Evolutionary conservation across 1,140 invertebrate genomes (phyloP), one percentile per base, ranked within the genome.

Genomic region (Papilio helenus): DNA sequence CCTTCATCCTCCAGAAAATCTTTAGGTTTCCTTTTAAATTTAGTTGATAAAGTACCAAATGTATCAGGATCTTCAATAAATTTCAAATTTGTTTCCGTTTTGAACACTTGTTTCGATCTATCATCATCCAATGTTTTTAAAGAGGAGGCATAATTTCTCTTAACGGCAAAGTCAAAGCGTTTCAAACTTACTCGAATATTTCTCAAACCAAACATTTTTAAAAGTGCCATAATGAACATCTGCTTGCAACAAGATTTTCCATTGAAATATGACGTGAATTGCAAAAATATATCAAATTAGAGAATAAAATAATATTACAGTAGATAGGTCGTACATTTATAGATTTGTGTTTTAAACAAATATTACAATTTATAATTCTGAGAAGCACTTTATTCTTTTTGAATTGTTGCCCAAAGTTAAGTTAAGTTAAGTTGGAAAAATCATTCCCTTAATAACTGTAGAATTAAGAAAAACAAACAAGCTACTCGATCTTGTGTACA

Each of bases 41-140:
- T 68, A 18, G 23, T 68, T 68, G 61, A 68, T 16, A 68, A 68
- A 29, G 61, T 68, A 14, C 61, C 61, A 34, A 68, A 68, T 34
- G 14, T 68, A 34, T 68, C 61, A 16, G 61, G 61, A 68, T 68
- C 61, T 1, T 68, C 61, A 18, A 29, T 16, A 68, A 29, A 29
- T 68, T 68, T 68, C 14, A 68, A 68, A 68, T 68, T 68, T 7
- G 61, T 4, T 29, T 29, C 61, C 3, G 23, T 68, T 68, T 68
- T 68, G 18, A 29, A 29, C 14, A 34, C 14, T 3, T 68, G 12
- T 68, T 68, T 68, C 4, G 20, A 34, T 18, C 14, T 68, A 68
- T 68, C 18, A 34, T 68, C 14, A 16, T 29, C 14, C 12, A 29
- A 34, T 68, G 14, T 68, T 29, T 29, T 68, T 68, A 14, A 18